Base-by-base conservation (phyloP, 2,888 invertebrate genomes). In the Mythimna lalbum region DNA sequence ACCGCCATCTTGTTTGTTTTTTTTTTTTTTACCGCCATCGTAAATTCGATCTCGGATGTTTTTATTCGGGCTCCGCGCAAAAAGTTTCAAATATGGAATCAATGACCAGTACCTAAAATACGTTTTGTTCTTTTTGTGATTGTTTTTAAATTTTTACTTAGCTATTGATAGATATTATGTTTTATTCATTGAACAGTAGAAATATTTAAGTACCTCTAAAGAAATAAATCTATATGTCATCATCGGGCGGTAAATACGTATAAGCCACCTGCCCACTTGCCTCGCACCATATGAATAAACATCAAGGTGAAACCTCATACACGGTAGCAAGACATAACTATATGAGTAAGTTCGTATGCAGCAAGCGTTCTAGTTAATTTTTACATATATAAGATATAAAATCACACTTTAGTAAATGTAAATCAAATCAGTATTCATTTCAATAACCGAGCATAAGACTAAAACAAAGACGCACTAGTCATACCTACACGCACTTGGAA, bases 251-350 rank as follows among this genome's bases (percentile, higher is more conserved):
- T 72, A 72, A 73, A 76, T 77, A 74, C 70, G 9, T 62, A 63
- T 73, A 75, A 73, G 73, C 80, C 73, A 85, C 80, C 86, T 88
- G 88, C 87, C 87, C 90, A 89, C 91, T 90, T 88, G 88, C 88
- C 87, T 85, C 89, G 84, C 88, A 91, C 91, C 92, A 93, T 93
- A 93, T 93, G 93, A 93, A 94, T 93, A 95, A 92, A 93, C 92
- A 93, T 93, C 92, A 94, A 94, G 95, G 94, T 93, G 90, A 94
- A 92, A 91, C 93, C 86, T 89, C 88, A 87, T 87, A 88, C 86
- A 86, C 84, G 85, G 86, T 79, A 85, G 85, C 85, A 83, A 86
- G 73, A 65, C 65, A 63, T 82, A 77, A 79, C 49, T 78, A 80
- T 78, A 73, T 83, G 69, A 80, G 47, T 69, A 67, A 75, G 68